A percentile compares a stretch with the other conserved stretches of the same genome.
These are phyloP conservation scores for Chloroclystis v-ata DNA, from an alignment of 2,888 invertebrate genomes.

Conservation along the genomic window DNA sequence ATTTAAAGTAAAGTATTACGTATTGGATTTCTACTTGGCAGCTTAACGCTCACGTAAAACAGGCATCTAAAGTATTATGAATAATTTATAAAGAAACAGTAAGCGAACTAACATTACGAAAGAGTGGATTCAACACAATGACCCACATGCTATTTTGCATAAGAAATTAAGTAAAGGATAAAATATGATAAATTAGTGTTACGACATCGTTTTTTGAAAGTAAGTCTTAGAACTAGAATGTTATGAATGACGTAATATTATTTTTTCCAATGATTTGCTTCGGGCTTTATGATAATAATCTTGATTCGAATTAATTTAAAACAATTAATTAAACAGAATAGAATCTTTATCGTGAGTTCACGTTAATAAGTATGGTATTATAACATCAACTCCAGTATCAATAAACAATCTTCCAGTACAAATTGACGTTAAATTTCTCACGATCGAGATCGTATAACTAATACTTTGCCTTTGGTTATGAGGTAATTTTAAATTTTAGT, in stretches of 20 bases:
- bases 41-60: slow-evolving; percentile 2
- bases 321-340: too few species aligned
- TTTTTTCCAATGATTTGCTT: not conserved
- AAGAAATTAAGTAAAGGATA: slow-evolving; percentile 9
- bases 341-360: too few species aligned
- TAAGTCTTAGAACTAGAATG: not conserved
- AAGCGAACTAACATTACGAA: slow-evolving; percentile 25
- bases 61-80: slow-evolving; percentile 19
- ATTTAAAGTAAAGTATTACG: slow-evolving; percentile 10
- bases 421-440: too few species aligned
- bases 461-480: too few species aligned
- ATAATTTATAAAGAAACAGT: slow-evolving; percentile 27
- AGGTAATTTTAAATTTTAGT: too few species aligned
- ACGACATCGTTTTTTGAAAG: slow-evolving; percentile 6
- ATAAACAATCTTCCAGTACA: too few species aligned
- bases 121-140: slow-evolving; percentile 18
- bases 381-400: too few species aligned
- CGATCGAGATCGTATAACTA: too few species aligned
- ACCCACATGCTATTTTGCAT: slow-evolving; percentile 16
- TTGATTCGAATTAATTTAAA: too few species aligned
- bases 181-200: slow-evolving; percentile 4
- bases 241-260: not conserved
- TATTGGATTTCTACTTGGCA: slow-evolving; percentile 6
- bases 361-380: too few species aligned
- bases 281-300: not conserved